A percentile compares a stretch with the other conserved stretches of the same genome.
Evolutionary conservation across 2,888 invertebrate genomes (phyloP).

Genomic region (Caenorhabditis uteleia): DNA sequence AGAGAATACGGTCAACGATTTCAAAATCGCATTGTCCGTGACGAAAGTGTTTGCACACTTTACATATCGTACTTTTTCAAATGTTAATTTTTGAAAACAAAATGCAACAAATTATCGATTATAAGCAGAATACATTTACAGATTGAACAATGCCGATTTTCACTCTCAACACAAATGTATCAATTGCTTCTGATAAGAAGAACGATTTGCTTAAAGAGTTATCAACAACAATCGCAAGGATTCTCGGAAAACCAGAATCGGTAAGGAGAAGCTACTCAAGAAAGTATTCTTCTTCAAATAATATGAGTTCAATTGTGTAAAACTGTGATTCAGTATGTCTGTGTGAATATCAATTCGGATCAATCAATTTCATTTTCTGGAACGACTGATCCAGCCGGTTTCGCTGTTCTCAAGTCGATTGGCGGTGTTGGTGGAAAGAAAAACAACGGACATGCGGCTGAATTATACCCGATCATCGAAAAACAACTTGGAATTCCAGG

Average conservation of each 20-base stretch:
- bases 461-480: slow-evolving; percentile 46
- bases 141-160: slow-evolving; percentile 44
- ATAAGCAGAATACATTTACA: neutral
- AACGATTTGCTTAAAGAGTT: slow-evolving; percentile 34
- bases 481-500: slow-evolving; percentile 47
- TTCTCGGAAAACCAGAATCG: slow-evolving; percentile 53
- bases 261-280: no score
- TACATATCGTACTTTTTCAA: slow-evolving; percentile 13
- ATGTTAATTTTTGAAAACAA: neutral
- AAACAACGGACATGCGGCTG: slow-evolving; percentile 38
- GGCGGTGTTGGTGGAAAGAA: slow-evolving; percentile 43
- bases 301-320: neutral
- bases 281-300: neutral
- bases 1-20: slow-evolving; percentile 23
- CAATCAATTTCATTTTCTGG: slow-evolving; percentile 48
- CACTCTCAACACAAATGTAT: slow-evolving; percentile 34
- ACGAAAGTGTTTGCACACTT: slow-evolving; percentile 22
- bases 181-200: slow-evolving; percentile 30
- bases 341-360: slow-evolving; percentile 45
- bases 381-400: slow-evolving; percentile 43
- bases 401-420: slow-evolving; percentile 46
- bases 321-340: slow-evolving; percentile 45
- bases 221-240: slow-evolving; percentile 41
- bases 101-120: neutral
- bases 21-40: slow-evolving; percentile 7